Evolutionary conservation across 2,797 vertebrate genomes (phyloP).

Genomic region (Carcharodon carcharias): DNA sequence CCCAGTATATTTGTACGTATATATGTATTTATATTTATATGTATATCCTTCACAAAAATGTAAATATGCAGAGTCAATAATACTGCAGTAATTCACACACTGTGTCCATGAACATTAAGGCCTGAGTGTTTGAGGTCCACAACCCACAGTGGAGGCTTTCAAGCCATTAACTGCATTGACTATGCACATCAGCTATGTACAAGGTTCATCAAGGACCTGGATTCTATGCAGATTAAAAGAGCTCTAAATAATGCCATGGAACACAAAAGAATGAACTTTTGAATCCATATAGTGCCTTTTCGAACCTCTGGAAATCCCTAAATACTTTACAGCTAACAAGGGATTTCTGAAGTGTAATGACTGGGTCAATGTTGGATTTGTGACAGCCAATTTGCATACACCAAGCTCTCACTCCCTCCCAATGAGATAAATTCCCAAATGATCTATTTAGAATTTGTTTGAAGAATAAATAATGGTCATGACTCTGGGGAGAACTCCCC

Average conservation of each 20-base stretch:
- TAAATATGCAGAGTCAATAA: not conserved
- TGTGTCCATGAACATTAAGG: not conserved
- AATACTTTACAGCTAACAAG: not conserved
- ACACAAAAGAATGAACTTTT: not conserved
- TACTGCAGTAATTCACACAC: not conserved
- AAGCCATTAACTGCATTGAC: not conserved
- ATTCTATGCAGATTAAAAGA: not conserved
- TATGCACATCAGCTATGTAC: not conserved
- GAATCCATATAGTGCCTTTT: not conserved
- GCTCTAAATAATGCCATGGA: not conserved
- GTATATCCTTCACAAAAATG: too few relatives aligned
- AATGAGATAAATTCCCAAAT: not conserved
- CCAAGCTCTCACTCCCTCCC: not conserved
- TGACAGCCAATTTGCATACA: not conserved
- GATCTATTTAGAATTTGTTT: not conserved
- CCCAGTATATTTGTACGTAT: too few relatives aligned
- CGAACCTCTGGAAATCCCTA: not conserved
- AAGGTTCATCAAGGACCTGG: not conserved
- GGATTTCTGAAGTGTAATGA: not conserved
- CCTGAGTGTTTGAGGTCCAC: not conserved
- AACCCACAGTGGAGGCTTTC: not conserved
- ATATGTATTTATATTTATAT: too few relatives aligned
- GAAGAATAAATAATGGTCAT: not conserved
- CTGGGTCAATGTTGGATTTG: not conserved
- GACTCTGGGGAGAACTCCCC: not conserved